Conservation (phyloP, 2,797 vertebrate genomes). For the Tauraco hartlaubi region DNA sequence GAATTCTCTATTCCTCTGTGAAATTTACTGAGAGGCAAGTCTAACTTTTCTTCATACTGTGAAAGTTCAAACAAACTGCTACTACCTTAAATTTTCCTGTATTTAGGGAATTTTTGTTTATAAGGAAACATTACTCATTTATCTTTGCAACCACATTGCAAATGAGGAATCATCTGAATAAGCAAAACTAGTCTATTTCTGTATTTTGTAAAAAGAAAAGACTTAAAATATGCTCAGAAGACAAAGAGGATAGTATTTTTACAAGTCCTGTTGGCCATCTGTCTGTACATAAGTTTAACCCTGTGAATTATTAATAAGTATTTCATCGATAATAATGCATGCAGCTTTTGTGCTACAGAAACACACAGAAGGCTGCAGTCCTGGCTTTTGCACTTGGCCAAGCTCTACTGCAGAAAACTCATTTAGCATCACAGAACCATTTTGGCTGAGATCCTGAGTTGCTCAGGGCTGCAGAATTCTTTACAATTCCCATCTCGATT, state of each 20-base stretch:
- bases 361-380: not conserved
- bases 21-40: not conserved
- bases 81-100: not conserved
- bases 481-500: slow-evolving; percentile 39
- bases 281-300: not conserved
- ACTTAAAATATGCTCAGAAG: not conserved
- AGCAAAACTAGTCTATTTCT: not conserved
- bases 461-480: slow-evolving; percentile 49
- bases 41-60: not conserved
- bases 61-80: not conserved
- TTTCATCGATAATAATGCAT: not conserved
- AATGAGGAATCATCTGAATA: not conserved
- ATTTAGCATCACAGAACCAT: slow-evolving; percentile 26
- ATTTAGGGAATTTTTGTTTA: not conserved
- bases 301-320: not conserved
- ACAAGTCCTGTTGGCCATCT: not conserved
- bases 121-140: not conserved
- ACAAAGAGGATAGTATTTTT: not conserved
- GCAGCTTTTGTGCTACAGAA: not conserved
- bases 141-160: not conserved
- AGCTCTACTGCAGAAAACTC: slow-evolving; percentile 16
- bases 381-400: slow-evolving; percentile 17
- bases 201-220: not conserved
- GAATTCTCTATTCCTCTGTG: not conserved
- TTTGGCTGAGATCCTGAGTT: slow-evolving; percentile 34